Conservation (phyloP, 2,113 vertebrate genomes). For the Sturnira hondurensis region DNA sequence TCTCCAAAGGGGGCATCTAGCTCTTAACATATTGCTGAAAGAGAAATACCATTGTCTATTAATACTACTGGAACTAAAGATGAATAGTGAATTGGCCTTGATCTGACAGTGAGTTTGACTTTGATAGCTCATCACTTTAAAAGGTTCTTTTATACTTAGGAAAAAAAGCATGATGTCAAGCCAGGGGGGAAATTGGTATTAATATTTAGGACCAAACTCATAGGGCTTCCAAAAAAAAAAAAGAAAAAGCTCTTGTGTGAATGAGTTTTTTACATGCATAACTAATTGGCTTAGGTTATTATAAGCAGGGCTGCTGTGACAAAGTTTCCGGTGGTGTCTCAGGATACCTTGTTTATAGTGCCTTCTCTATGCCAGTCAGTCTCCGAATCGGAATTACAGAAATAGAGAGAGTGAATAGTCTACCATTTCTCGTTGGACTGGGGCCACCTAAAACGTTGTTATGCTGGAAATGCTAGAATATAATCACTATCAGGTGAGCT, state of each 20-base stretch:
- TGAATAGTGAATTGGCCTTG: conserved; percentile 93
- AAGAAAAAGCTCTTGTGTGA: conserved; percentile 84
- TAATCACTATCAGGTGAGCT: conserved; percentile 95
- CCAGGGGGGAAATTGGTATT: conserved; percentile 84
- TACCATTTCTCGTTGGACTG: conserved; percentile 41
- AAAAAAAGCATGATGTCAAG: conserved; percentile 93
- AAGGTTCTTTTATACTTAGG: conserved; percentile 92
- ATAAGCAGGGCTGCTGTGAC: conserved; percentile 82
- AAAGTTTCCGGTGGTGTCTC: conserved; percentile 74
- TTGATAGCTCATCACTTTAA: conserved; percentile 87
- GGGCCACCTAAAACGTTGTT: conserved; percentile 64
- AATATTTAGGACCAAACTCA: conserved; percentile 86
- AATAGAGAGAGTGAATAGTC: conserved; percentile 61
- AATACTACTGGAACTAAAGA: conserved; percentile 96
- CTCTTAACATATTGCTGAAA: conserved; percentile 86
- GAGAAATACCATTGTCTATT: conserved; percentile 93
- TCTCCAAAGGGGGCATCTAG: conserved; percentile 78
- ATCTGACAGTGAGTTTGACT: conserved; percentile 92
- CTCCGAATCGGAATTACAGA: conserved; percentile 62
- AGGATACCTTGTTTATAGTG: conserved; percentile 76
- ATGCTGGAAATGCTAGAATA: conserved; percentile 99
- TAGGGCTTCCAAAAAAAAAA: conserved; percentile 79
- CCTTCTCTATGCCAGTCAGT: conserved; percentile 62
- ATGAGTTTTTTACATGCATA: conserved; percentile 86
- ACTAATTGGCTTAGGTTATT: conserved; percentile 88